Percentiles rank a stretch among this genome's conserved stretches.
phyloP scores from a whole-genome alignment of 1,140 invertebrate species.

The Ceratosolen fusciceps region DNA sequence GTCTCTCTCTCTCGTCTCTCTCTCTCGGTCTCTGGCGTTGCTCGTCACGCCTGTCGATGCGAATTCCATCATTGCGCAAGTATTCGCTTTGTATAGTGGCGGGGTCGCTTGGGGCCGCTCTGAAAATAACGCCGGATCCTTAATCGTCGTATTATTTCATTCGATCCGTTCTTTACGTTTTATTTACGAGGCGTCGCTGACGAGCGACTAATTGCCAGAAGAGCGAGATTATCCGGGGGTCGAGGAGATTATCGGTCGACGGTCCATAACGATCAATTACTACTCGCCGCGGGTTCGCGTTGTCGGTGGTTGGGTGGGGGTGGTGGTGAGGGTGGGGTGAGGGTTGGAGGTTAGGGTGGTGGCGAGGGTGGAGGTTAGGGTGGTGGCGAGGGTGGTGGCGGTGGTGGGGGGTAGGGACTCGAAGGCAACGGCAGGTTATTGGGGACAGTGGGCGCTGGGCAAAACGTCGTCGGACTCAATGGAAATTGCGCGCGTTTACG shows the following conservation, averaged over 20 bases:
- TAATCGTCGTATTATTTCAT: slow-evolving; percentile 36
- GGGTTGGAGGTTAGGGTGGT: neutral
- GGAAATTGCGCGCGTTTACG: slow-evolving; percentile 41
- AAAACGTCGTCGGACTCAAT: slow-evolving; percentile 17
- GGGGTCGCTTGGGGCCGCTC: slow-evolving; percentile 5
- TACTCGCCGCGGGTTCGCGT: neutral
- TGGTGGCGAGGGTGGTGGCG: neutral
- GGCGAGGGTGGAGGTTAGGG: neutral
- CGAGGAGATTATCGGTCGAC: no score
- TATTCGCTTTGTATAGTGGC: neutral
- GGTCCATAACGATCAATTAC: slow-evolving; percentile 39
- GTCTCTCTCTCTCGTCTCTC: no score
- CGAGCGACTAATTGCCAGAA: slow-evolving; percentile 71
- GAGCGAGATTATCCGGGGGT: no score
- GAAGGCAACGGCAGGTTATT: neutral
- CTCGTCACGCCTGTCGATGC: no score
- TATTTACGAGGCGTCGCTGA: slow-evolving; percentile 61
- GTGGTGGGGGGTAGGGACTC: no score
- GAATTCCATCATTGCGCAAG: neutral
- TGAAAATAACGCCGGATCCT: slow-evolving; percentile 63
- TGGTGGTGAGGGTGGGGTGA: neutral
- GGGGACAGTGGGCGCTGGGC: slow-evolving; percentile 13
- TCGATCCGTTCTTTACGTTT: slow-evolving; percentile 19
- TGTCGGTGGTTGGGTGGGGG: no score
- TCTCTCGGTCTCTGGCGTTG: no score